These are phyloP conservation scores for Smittia sp. DNA, from an alignment of 2,888 invertebrate species.

Conservation along the genomic window DNA sequence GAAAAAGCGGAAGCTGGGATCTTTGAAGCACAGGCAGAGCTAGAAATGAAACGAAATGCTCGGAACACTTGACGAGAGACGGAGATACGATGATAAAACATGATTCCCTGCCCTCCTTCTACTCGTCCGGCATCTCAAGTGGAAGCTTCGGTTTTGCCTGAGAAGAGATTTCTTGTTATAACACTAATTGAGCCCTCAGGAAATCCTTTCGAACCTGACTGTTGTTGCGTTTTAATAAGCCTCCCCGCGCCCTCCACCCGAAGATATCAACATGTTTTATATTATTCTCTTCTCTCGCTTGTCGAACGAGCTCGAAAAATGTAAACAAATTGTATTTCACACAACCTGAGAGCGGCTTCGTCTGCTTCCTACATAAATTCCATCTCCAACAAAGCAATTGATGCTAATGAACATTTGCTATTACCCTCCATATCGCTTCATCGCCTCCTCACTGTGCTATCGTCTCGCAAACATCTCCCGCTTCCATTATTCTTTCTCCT, in stretches of 20 bases:
- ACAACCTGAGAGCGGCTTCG: background rate
- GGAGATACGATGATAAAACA: slow-evolving; percentile 38
- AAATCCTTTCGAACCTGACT: slow-evolving; percentile 1
- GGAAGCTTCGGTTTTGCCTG: background rate
- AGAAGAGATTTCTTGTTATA: slow-evolving; percentile 12
- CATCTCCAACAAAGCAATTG: slow-evolving; percentile 6
- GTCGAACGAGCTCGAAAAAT: background rate
- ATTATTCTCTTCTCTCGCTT: background rate
- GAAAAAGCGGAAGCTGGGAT: background rate
- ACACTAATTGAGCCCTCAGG: slow-evolving; percentile 39
- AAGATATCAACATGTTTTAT: slow-evolving; percentile 21
- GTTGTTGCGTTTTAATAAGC: slow-evolving; percentile 11
- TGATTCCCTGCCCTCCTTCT: slow-evolving; percentile 8
- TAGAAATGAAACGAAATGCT: background rate
- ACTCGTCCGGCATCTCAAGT: no score
- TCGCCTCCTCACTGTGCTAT: background rate
- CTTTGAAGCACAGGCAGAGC: background rate
- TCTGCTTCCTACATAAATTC: background rate
- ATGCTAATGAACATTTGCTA: slow-evolving; percentile 30
- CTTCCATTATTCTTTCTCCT: background rate
- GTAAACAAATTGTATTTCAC: slow-evolving; percentile 24
- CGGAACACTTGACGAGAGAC: background rate
- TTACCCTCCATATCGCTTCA: background rate
- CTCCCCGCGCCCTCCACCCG: background rate
- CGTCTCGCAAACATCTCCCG: background rate